These are phyloP conservation scores for Mythimna albipuncta DNA, from an alignment of 2,888 invertebrate genomes.

Conservation along the genomic window DNA sequence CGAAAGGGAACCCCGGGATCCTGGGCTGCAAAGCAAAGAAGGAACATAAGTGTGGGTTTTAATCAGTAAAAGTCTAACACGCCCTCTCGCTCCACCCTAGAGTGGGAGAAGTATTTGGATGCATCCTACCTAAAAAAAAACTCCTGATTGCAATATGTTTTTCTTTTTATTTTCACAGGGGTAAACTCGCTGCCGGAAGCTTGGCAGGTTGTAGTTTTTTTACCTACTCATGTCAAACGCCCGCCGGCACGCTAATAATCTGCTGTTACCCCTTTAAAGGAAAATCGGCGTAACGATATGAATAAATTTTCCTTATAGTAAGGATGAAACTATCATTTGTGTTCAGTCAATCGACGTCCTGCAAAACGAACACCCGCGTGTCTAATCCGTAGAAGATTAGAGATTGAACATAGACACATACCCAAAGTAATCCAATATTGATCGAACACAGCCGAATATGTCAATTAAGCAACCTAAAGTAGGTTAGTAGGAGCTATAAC, in stretches of 20 bases:
- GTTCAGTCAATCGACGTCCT: conserved; percentile 20
- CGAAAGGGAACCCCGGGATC: too few species aligned
- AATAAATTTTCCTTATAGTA: conserved; percentile 24
- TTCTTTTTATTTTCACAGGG: too few species aligned
- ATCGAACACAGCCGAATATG: conserved; percentile 28
- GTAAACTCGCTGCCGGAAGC: too few species aligned
- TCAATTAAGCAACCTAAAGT: conserved; percentile 52
- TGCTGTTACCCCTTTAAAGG: background rate
- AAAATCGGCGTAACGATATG: background rate
- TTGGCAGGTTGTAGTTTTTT: too few species aligned
- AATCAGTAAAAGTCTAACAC: too few species aligned
- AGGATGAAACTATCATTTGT: conserved; percentile 1
- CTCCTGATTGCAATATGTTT: too few species aligned
- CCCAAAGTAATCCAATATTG: background rate
- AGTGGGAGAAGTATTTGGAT: too few species aligned
- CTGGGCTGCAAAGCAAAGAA: too few species aligned
- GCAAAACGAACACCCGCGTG: conserved; percentile 10
- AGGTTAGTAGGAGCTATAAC: conserved; percentile 62
- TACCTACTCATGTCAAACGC: background rate
- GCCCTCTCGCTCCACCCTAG: too few species aligned
- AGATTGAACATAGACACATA: background rate
- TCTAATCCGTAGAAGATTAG: conserved; percentile 15
- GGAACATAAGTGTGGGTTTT: too few species aligned
- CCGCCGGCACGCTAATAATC: background rate
- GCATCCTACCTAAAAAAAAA: too few species aligned